Conservation (phyloP, 2,797 vertebrate species). For the Falco cherrug region DNA sequence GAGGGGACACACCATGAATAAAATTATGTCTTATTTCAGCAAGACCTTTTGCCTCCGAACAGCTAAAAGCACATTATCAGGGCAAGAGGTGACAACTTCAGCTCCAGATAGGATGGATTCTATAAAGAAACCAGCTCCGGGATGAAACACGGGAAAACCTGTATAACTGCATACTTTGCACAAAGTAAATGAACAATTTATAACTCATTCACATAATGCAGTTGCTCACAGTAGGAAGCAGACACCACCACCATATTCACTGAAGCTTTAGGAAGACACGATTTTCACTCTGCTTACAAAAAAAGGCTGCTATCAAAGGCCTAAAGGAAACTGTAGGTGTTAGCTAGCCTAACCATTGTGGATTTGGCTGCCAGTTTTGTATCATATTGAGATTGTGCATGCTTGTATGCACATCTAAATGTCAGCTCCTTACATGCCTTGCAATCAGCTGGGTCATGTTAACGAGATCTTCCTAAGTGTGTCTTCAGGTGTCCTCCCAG, state of each 20-base stretch:
- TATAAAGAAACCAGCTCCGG: background rate
- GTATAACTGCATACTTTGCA: background rate
- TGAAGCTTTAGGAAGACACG: background rate
- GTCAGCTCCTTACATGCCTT: background rate
- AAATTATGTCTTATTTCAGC: background rate
- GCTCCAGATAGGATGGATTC: background rate
- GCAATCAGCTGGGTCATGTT: background rate
- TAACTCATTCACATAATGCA: background rate
- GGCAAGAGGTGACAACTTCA: background rate
- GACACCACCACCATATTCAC: background rate
- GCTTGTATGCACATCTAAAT: background rate
- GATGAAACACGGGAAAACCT: constrained; percentile 24
- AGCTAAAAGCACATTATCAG: background rate
- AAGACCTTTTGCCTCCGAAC: background rate
- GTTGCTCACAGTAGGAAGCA: background rate
- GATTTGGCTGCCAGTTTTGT: background rate
- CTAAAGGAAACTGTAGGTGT: background rate
- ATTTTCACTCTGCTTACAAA: background rate
- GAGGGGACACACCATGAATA: background rate
- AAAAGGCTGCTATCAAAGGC: background rate
- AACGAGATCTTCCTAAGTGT: background rate
- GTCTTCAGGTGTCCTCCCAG: background rate
- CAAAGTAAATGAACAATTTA: constrained; percentile 37
- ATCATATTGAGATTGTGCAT: background rate
- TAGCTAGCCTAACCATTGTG: background rate